phyloP scores from a whole-genome alignment of 2,797 vertebrate genomes.

The Pseudochromis fuscus region DNA sequence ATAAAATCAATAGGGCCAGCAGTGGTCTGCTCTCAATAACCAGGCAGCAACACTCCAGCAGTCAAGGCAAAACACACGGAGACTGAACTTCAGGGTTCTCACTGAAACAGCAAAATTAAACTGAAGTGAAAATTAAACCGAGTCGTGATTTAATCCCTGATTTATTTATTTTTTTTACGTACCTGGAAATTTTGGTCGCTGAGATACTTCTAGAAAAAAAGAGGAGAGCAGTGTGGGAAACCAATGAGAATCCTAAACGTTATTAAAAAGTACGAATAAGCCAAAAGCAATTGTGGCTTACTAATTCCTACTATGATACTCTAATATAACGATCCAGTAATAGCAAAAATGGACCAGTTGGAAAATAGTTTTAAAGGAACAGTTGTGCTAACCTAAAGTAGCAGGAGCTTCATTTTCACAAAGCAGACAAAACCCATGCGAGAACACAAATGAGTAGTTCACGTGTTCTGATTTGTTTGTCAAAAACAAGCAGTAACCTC shows the following conservation, averaged over 20 bases:
- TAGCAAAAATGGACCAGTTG: neutral
- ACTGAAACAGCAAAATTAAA: conserved; percentile 13
- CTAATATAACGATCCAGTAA: neutral
- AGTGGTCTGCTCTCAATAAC: conserved; percentile 65
- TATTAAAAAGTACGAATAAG: neutral
- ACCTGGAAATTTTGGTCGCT: conserved; percentile 16
- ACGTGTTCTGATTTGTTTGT: neutral
- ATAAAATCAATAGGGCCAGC: conserved; percentile 59
- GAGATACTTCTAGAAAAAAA: conserved; percentile 10
- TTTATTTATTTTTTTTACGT: no score
- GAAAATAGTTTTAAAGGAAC: neutral
- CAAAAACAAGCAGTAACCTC: neutral
- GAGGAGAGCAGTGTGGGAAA: neutral
- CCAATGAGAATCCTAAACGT: neutral
- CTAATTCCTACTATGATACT: neutral
- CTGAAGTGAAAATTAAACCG: conserved; percentile 20
- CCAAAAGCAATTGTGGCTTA: neutral
- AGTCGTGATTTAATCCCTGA: conserved; percentile 13
- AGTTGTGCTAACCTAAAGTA: neutral
- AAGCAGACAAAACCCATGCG: neutral
- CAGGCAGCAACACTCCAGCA: conserved; percentile 56
- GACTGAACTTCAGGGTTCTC: conserved; percentile 10
- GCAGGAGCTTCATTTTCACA: neutral
- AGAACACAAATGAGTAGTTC: no score
- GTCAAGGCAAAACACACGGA: conserved; percentile 24